Conservation (phyloP, 1,140 invertebrate genomes). For the Belonocnema kinseyi region DNA sequence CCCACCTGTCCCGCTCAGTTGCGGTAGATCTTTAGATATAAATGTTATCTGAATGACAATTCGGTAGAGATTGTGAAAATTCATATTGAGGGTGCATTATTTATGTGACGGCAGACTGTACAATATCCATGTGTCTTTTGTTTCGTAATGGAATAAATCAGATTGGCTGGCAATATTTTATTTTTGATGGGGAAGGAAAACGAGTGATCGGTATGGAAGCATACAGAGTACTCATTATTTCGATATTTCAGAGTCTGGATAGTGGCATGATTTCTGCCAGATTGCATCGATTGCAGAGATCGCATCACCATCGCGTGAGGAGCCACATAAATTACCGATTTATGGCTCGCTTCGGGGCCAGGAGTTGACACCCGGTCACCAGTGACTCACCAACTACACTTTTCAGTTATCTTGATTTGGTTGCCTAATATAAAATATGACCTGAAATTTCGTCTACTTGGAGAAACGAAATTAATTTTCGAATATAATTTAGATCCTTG, state of each 20-base stretch:
- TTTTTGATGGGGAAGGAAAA: slow-evolving; percentile 25
- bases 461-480: too few species aligned
- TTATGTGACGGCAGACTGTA: not conserved
- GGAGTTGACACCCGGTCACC: slow-evolving; percentile 14
- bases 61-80: slow-evolving; percentile 4
- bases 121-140: not conserved
- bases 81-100: slow-evolving; percentile 18
- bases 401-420: slow-evolving; percentile 2
- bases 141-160: slow-evolving; percentile 25
- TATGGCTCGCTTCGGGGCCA: slow-evolving; percentile 32
- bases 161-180: slow-evolving; percentile 20
- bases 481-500: too few species aligned
- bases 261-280: slow-evolving; percentile 36
- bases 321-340: slow-evolving; percentile 45
- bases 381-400: slow-evolving; percentile 17
- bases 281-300: slow-evolving; percentile 44
- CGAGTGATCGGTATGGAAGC: slow-evolving; percentile 13
- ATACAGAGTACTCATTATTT: slow-evolving; percentile 29
- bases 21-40: too few species aligned
- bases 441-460: not conserved
- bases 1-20: too few species aligned
- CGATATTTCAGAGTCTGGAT: slow-evolving; percentile 40
- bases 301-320: slow-evolving; percentile 22
- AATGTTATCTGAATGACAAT: not conserved
- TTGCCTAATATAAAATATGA: not conserved